Evolutionary conservation across 1,140 invertebrate genomes (phyloP).

Genomic region (Aleiodes sp.): DNA sequence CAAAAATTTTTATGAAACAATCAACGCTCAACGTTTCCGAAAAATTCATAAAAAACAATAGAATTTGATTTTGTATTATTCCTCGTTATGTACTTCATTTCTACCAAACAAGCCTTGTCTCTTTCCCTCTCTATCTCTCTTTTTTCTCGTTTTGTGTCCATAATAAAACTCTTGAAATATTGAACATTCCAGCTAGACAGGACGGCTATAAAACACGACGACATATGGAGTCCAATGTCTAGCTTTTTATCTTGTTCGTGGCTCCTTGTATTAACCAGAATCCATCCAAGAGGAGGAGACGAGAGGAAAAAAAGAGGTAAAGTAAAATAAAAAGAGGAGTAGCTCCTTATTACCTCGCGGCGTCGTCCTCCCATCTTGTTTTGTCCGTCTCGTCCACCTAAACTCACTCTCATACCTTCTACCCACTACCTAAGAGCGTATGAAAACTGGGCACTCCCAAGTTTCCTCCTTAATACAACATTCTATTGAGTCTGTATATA

Average conservation of each 20-base stretch:
- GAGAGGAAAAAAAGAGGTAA: too few relatives aligned
- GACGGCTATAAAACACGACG: constrained; percentile 13
- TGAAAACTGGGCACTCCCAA: background rate
- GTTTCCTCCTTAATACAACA: constrained; percentile 29
- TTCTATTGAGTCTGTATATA: constrained; percentile 46
- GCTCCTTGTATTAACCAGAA: constrained; percentile 17
- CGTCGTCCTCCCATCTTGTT: constrained; percentile 8
- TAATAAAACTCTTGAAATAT: constrained; percentile 32
- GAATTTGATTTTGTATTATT: too few relatives aligned
- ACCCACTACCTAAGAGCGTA: too few relatives aligned
- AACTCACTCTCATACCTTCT: too few relatives aligned
- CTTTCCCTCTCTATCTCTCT: background rate
- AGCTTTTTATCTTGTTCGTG: constrained; percentile 16
- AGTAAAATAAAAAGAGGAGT: constrained; percentile 1
- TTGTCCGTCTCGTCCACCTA: background rate
- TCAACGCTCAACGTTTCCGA: too few relatives aligned
- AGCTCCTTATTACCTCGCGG: constrained; percentile 13
- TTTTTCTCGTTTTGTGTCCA: too few relatives aligned
- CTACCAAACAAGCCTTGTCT: background rate
- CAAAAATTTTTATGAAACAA: too few relatives aligned
- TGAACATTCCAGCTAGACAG: constrained; percentile 38
- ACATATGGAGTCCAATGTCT: constrained; percentile 11
- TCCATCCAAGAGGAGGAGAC: too few relatives aligned
- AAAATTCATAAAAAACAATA: too few relatives aligned
- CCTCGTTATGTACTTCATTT: background rate